Conservation (phyloP, 2,113 vertebrate species). For the Aspiorhynchus laticeps region DNA sequence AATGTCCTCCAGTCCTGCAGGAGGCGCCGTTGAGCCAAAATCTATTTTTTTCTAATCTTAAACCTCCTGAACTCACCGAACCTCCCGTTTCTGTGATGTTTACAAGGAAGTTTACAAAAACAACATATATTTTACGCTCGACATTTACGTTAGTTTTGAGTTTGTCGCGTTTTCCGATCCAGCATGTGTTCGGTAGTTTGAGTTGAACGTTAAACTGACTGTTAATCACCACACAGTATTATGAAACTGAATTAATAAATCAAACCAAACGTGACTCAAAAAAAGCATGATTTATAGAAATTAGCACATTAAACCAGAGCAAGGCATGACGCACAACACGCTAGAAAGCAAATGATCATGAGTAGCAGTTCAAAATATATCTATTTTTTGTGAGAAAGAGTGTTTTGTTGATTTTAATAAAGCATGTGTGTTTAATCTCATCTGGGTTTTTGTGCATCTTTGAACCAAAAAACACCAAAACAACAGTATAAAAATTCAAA, state of each 20-base stretch:
- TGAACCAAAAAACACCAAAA: neutral
- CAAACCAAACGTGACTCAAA: neutral
- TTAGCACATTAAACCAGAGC: neutral
- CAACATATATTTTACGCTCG: neutral
- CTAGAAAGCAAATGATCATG: neutral
- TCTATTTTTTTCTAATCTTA: neutral
- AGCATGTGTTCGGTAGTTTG: neutral
- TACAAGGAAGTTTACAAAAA: neutral
- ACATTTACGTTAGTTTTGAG: neutral
- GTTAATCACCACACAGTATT: neutral
- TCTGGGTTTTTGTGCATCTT: neutral
- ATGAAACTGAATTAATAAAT: neutral
- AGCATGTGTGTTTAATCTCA: conserved; percentile 5
- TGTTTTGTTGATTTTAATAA: conserved; percentile 14
- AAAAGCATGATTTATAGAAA: conserved; percentile 1
- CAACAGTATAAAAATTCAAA: neutral
- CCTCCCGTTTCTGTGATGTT: neutral
- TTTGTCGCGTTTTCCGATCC: neutral
- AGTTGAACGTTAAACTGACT: neutral
- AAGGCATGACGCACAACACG: conserved; percentile 29
- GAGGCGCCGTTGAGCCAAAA: neutral
- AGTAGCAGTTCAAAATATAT: neutral
- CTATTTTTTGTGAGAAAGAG: conserved; percentile 20
- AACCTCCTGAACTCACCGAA: neutral
- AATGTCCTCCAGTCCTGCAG: neutral